Evolutionary conservation across 2,113 vertebrate species (phyloP).

Genomic region (Labrus mixtus): DNA sequence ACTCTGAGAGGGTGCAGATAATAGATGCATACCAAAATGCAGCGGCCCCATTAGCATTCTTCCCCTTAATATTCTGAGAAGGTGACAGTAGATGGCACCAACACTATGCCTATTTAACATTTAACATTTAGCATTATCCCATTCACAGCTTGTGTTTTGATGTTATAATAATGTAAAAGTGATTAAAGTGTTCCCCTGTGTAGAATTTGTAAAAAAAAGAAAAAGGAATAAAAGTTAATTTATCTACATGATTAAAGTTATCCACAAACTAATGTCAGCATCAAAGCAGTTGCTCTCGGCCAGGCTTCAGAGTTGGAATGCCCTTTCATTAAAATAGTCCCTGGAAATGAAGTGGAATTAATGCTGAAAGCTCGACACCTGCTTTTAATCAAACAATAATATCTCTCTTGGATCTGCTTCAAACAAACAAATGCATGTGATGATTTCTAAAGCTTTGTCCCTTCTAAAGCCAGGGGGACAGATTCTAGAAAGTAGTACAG

Average conservation of each 20-base stretch:
- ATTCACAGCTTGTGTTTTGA: background rate
- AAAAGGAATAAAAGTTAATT: background rate
- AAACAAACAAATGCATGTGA: conserved; percentile 31
- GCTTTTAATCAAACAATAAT: conserved; percentile 38
- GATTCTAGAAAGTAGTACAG: background rate
- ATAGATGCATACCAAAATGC: background rate
- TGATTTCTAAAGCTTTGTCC: conserved; percentile 13
- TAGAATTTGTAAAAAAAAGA: background rate
- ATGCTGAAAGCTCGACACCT: conserved; percentile 35
- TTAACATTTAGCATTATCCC: too few species aligned
- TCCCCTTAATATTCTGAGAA: background rate
- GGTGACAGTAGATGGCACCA: background rate
- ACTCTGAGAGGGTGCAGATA: background rate
- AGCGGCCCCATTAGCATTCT: background rate
- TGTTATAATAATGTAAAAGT: background rate
- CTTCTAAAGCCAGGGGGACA: conserved; percentile 14
- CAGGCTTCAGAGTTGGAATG: conserved; percentile 12
- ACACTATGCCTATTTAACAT: background rate
- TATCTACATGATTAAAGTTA: background rate
- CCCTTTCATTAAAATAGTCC: conserved; percentile 25
- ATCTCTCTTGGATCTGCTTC: conserved; percentile 26
- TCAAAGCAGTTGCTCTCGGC: conserved; percentile 18
- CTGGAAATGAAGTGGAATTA: conserved; percentile 51
- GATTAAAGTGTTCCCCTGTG: too few species aligned
- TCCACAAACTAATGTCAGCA: conserved; percentile 5